These are phyloP conservation scores for Alviniconcha marisindica DNA, from an alignment of 1,140 invertebrate genomes.

Conservation along the genomic window DNA sequence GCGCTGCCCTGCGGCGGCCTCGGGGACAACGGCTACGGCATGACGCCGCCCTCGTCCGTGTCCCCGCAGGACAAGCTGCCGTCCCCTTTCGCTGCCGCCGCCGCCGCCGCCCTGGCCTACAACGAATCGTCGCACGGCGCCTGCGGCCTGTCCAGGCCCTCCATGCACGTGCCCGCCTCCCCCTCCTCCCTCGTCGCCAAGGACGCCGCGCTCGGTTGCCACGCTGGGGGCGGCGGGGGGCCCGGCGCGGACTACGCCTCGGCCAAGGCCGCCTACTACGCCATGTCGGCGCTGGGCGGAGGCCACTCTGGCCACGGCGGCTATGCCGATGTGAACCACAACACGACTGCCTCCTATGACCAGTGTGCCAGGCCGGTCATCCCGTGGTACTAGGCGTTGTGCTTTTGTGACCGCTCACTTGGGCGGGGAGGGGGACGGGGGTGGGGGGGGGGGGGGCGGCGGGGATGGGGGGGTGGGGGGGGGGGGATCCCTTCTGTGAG, in stretches of 20 bases:
- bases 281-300: slow-evolving; percentile 32
- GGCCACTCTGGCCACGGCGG: slow-evolving; percentile 26
- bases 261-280: slow-evolving; percentile 44
- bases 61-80: slow-evolving; percentile 91
- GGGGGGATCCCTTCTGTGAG: no score
- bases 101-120: slow-evolving; percentile 23
- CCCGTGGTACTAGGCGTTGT: slow-evolving; percentile 48
- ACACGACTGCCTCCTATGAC: slow-evolving; percentile 44
- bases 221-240: not conserved
- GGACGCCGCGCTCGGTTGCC: slow-evolving; percentile 13
- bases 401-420: not conserved
- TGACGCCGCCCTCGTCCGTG: slow-evolving; percentile 96
- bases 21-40: slow-evolving; percentile 73
- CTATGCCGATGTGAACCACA: slow-evolving; percentile 50
- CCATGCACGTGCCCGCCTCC: slow-evolving; percentile 20
- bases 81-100: slow-evolving; percentile 61
- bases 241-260: slow-evolving; percentile 31
- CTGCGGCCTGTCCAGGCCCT: slow-evolving; percentile 27
- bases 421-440: no score
- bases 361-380: slow-evolving; percentile 46
- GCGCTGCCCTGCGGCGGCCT: slow-evolving; percentile 25
- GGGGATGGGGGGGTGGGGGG: no score
- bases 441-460: no score
- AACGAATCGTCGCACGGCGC: slow-evolving; percentile 15
- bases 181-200: slow-evolving; percentile 20